Evolutionary conservation across 2,888 invertebrate species (phyloP).

Genomic region (Campoplex capitator): DNA sequence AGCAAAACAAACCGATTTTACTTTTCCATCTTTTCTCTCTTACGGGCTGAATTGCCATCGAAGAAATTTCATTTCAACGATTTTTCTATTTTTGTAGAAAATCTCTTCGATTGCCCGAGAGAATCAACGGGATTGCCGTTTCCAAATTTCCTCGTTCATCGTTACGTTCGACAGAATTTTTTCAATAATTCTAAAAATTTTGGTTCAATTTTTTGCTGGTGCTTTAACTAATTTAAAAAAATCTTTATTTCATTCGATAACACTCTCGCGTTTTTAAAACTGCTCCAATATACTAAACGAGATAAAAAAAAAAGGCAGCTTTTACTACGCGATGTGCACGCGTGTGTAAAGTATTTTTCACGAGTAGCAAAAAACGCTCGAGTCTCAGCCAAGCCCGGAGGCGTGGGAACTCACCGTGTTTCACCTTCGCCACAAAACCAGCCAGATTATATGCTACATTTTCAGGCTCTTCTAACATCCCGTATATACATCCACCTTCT

Average conservation of each 20-base stretch:
- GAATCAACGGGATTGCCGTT: neutral
- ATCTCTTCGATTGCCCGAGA: neutral
- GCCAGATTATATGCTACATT: slow-evolving; percentile 60
- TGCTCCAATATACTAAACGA: neutral
- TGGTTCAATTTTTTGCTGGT: neutral
- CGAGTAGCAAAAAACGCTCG: slow-evolving; percentile 7
- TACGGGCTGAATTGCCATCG: neutral
- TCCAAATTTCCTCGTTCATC: neutral
- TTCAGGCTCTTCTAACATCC: slow-evolving; percentile 44
- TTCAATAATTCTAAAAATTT: neutral
- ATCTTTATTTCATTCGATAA: neutral
- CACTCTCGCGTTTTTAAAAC: neutral
- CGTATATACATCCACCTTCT: slow-evolving; percentile 30
- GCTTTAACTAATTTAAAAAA: neutral
- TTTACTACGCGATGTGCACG: neutral
- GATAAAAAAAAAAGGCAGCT: neutral
- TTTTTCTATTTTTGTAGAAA: neutral
- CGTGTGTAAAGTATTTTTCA: slow-evolving; percentile 15
- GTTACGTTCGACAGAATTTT: neutral
- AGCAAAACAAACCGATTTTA: slow-evolving; percentile 41
- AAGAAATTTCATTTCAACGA: neutral
- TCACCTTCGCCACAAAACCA: slow-evolving; percentile 61
- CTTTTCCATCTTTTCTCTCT: slow-evolving; percentile 14
- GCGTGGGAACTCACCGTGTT: slow-evolving; percentile 64
- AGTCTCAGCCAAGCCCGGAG: slow-evolving; percentile 49